Base-by-base conservation (phyloP, 2,113 vertebrate genomes). In the Malaclemys terrapin region DNA sequence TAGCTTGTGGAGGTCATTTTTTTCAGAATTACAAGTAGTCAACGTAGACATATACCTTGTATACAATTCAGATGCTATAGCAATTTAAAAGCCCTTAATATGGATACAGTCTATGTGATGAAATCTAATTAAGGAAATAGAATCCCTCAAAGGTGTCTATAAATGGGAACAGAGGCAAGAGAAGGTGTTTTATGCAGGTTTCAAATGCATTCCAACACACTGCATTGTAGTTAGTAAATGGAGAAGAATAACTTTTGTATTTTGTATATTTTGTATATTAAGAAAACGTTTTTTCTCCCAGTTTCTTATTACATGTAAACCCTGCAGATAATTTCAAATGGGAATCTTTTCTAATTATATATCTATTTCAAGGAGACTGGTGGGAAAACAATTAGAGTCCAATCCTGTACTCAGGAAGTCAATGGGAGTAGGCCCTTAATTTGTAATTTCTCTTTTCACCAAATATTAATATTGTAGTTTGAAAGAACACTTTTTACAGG, bases 81-180 rank as follows among this genome's bases (percentile, higher is more conserved):
- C 47, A 85, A 54, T 96, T 87, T 72, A 93, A 96, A 94, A 82
- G 53, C 45, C 87, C 81, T 83, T 91, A 91, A 19, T 78, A 75
- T 22, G 65, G 14, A 80, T 94, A 94, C 76, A 52, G 17, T 84
- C 35, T 90, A 84, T 49, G 50, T 87, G 81, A 83, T n/a, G 24
- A 47, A 96, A 89, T 57, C 59, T 91, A 75, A 93, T 82, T 87
- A 94, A 94, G 89, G 85, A 90, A 96, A 62, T 12, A 85, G 72
- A 93, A 56, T 89, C 17, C 20, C 54, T 84, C 7, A 4, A 38
- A 93, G 3, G 11, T 93, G 88, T 96, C 80, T 20, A 3, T 80
- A 45, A 87, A 79, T 35, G n/a, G 65, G 90, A 91, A 84, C 24
- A 84, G 89, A 91, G 86, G 87, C 19, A 54, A 91, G 90, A 87